Conservation (phyloP, 2,888 invertebrate genomes). For the Patella ulyssiponensis region DNA sequence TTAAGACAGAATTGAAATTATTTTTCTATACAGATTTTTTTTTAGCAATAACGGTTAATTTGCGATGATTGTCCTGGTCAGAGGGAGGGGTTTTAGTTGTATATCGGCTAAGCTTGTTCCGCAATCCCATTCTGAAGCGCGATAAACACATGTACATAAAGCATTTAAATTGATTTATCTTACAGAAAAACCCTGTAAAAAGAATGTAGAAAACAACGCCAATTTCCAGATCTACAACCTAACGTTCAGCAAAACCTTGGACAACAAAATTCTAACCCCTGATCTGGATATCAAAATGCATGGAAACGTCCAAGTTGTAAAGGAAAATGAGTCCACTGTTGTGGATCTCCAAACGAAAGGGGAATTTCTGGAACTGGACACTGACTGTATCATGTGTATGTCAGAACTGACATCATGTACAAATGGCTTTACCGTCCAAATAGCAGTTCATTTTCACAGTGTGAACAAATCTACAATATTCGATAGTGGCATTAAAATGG, state of each 20-base stretch:
- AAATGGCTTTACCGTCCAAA: conserved; percentile 35
- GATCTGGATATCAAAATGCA: conserved; percentile 26
- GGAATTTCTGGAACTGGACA: conserved; percentile 35
- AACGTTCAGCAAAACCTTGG: conserved; percentile 30
- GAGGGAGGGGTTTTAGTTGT: no score
- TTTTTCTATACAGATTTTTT: no score
- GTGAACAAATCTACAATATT: conserved; percentile 21
- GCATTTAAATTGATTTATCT: neutral
- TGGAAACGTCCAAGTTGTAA: conserved; percentile 32
- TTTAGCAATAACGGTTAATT: no score
- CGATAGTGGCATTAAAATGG: conserved; percentile 11
- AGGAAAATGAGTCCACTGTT: conserved; percentile 9
- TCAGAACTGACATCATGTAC: conserved; percentile 24
- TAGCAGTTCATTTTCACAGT: conserved; percentile 27
- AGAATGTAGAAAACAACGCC: neutral
- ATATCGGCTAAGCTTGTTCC: no score
- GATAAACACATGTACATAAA: no score
- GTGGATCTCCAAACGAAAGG: conserved; percentile 33
- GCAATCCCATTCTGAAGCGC: no score
- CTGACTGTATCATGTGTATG: conserved; percentile 30
- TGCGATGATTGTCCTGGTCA: no score
- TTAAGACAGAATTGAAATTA: no score
- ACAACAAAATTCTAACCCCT: conserved; percentile 30
- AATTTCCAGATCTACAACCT: conserved; percentile 28
- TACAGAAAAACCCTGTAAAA: neutral